Percentiles rank a stretch among this genome's conserved stretches.
Evolutionary conservation across 2,888 invertebrate genomes (phyloP).

Genomic region (Drosophila diplacantha): DNA sequence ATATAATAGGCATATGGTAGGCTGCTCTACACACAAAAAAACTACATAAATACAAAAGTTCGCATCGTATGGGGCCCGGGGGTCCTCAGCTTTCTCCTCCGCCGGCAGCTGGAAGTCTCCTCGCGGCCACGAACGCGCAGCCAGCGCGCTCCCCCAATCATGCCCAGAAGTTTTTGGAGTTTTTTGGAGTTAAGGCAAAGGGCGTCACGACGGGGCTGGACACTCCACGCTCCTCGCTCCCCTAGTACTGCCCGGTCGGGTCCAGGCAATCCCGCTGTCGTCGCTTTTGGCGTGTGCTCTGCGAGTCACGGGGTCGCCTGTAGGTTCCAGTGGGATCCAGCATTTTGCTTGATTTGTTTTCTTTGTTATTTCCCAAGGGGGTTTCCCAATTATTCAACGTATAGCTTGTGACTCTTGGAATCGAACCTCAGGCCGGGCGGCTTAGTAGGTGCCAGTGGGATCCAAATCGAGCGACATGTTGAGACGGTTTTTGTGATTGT

Average conservation of each 20-base stretch:
- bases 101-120: conserved; percentile 78
- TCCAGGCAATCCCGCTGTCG: conserved; percentile 63
- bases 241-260: conserved; percentile 77
- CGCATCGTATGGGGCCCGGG: conserved; percentile 16
- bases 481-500: conserved; percentile 32
- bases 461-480: conserved; percentile 75
- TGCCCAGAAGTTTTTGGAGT: conserved; percentile 48
- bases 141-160: conserved; percentile 74
- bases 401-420: background rate
- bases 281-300: conserved; percentile 63
- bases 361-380: background rate
- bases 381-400: conserved; percentile 1
- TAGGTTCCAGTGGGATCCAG: conserved; percentile 78
- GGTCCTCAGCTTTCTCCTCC: conserved; percentile 74
- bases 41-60: conserved; percentile 56
- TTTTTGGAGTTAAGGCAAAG: conserved; percentile 64
- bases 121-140: conserved; percentile 77
- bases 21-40: conserved; percentile 36
- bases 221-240: conserved; percentile 8
- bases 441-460: conserved; percentile 77
- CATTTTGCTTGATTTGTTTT: conserved; percentile 51
- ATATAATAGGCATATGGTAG: conserved; percentile 47
- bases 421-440: background rate
- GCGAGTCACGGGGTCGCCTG: conserved; percentile 69
- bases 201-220: conserved; percentile 49